A percentile compares a stretch with the other conserved stretches of the same genome.
phyloP scores from a whole-genome alignment of 2,113 vertebrate genomes.

The Puntigrus tetrazona region DNA sequence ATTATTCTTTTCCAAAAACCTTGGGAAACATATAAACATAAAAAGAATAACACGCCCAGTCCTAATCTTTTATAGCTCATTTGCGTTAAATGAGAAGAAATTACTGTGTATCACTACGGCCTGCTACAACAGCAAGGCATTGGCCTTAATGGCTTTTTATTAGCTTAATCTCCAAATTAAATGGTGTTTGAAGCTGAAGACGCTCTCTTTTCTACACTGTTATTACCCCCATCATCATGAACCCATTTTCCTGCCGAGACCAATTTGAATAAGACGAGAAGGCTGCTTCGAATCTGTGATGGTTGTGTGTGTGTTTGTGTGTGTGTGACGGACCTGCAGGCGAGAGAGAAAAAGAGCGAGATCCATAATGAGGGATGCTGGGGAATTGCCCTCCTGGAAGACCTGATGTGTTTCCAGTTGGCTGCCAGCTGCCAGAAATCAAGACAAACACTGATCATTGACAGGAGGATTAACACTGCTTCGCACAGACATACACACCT shows the following conservation, averaged over 20 bases:
- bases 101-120: slow-evolving; percentile 87
- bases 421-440: slow-evolving; percentile 97
- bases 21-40: slow-evolving; percentile 54
- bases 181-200: slow-evolving; percentile 88
- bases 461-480: slow-evolving; percentile 73
- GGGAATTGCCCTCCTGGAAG: slow-evolving; percentile 93
- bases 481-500: slow-evolving; percentile 44
- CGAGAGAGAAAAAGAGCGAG: slow-evolving; percentile 75
- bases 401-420: slow-evolving; percentile 96
- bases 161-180: slow-evolving; percentile 96
- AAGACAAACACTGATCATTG: slow-evolving; percentile 95
- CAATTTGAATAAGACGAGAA: slow-evolving; percentile 94
- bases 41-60: slow-evolving; percentile 48
- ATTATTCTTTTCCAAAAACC: slow-evolving; percentile 53
- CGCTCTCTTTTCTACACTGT: slow-evolving; percentile 72
- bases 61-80: slow-evolving; percentile 86
- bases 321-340: slow-evolving; percentile 87
- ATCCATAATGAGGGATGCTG: slow-evolving; percentile 96
- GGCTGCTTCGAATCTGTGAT: slow-evolving; percentile 88
- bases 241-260: slow-evolving; percentile 97
- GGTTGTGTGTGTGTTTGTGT: slow-evolving; percentile 63
- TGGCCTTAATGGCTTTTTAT: slow-evolving; percentile 86
- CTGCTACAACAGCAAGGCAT: slow-evolving; percentile 76
- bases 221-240: slow-evolving; percentile 95
- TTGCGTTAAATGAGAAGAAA: slow-evolving; percentile 89